Conservation (phyloP, 2,113 vertebrate genomes). For the Nibea coibor region DNA sequence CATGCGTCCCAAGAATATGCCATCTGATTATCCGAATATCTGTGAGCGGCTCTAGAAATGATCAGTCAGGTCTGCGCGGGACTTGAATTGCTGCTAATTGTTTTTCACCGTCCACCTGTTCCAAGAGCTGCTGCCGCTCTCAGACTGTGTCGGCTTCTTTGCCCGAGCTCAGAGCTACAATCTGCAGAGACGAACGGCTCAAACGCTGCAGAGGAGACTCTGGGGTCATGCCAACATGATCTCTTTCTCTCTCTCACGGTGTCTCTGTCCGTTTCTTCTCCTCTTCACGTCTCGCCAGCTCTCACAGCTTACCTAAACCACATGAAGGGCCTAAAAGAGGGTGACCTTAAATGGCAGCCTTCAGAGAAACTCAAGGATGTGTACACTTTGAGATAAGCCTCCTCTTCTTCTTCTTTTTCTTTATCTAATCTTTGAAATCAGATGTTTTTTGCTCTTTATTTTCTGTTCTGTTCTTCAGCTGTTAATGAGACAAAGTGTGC, state of each 20-base stretch:
- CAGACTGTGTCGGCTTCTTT: constrained; percentile 8
- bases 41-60: too few relatives aligned
- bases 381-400: constrained; percentile 60
- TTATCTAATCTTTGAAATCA: constrained; percentile 73
- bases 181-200: constrained; percentile 31
- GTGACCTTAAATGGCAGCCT: constrained; percentile 55
- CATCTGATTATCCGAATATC: too few relatives aligned
- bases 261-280: constrained; percentile 20
- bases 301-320: constrained; percentile 45
- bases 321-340: constrained; percentile 31
- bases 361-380: constrained; percentile 63
- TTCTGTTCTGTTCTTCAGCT: constrained; percentile 55
- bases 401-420: background rate
- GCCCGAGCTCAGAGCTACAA: constrained; percentile 22
- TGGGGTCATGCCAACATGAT: constrained; percentile 42
- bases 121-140: constrained; percentile 2
- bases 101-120: constrained; percentile 27
- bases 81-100: background rate
- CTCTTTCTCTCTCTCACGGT: constrained; percentile 16
- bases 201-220: constrained; percentile 31
- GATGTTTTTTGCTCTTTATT: constrained; percentile 65
- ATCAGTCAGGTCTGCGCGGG: too few relatives aligned
- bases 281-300: constrained; percentile 6
- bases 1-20: too few relatives aligned
- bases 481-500: constrained; percentile 65